A percentile compares a stretch with the other conserved stretches of the same genome.
These are phyloP conservation scores for Heliconius melpomene DNA, from an alignment of 1,140 invertebrate genomes.

Conservation along the genomic window DNA sequence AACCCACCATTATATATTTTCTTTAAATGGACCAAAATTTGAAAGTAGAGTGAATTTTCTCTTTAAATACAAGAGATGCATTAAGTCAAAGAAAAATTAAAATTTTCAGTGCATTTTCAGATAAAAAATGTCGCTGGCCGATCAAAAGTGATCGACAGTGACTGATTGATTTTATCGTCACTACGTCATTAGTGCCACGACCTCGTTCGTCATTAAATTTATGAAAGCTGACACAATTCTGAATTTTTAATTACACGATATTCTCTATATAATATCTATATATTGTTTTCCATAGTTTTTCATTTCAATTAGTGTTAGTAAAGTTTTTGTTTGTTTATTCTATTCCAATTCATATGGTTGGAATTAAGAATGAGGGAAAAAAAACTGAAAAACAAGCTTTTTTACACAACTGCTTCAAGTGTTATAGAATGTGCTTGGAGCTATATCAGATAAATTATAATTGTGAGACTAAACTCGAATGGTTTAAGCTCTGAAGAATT, in stretches of 20 bases:
- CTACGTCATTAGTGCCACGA: conserved; percentile 38
- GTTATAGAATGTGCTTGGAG: too few relatives aligned
- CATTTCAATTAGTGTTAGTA: background rate
- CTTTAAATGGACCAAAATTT: too few relatives aligned
- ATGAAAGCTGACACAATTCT: conserved; percentile 20
- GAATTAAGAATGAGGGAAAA: too few relatives aligned
- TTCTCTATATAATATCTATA: conserved; percentile 8
- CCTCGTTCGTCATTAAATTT: conserved; percentile 38
- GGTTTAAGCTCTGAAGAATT: too few relatives aligned
- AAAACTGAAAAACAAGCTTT: too few relatives aligned
- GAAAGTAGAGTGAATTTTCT: background rate
- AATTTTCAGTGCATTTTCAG: conserved; percentile 27
- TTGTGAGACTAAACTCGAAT: too few relatives aligned
- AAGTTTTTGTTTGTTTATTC: background rate
- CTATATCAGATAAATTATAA: too few relatives aligned
- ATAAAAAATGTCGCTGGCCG: conserved; percentile 33
- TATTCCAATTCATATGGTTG: background rate
- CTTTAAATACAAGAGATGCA: background rate
- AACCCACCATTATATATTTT: too few relatives aligned
- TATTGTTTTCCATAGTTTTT: background rate
- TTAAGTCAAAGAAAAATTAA: background rate
- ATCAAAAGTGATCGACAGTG: conserved; percentile 40
- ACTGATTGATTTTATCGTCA: conserved; percentile 44
- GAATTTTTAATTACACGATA: conserved; percentile 24
- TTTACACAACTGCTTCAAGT: too few relatives aligned